Conservation (phyloP, 2,797 vertebrate genomes). For the Micromesistius poutassou region DNA sequence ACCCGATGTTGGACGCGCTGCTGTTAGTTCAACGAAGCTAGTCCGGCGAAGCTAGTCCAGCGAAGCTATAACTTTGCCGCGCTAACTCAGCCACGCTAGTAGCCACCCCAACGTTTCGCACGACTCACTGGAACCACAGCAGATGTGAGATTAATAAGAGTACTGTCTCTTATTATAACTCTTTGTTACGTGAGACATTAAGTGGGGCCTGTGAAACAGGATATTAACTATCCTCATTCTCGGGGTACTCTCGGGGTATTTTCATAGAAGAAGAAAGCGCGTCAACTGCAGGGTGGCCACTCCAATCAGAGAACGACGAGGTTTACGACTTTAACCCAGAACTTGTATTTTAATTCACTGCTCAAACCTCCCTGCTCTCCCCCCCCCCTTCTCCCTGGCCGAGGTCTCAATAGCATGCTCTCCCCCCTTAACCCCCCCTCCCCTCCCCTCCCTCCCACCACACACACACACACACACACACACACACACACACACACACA, state of each 20-base stretch:
- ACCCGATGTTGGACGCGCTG: too few relatives aligned
- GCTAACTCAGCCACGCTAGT: too few relatives aligned
- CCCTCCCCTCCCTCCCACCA: conserved; percentile 32
- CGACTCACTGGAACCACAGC: neutral
- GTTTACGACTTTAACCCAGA: conserved; percentile 75
- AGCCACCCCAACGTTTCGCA: too few relatives aligned
- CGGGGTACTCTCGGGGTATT: conserved; percentile 30
- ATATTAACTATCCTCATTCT: conserved; percentile 60
- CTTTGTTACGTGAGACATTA: conserved; percentile 36
- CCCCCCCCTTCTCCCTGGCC: conserved; percentile 58
- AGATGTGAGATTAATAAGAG: too few relatives aligned
- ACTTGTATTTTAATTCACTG: conserved; percentile 61
- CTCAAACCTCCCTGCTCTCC: conserved; percentile 50
- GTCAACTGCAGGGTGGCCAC: conserved; percentile 63
- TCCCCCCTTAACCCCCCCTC: conserved; percentile 42
- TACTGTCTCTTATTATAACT: conserved; percentile 20
- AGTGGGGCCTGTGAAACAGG: conserved; percentile 55
- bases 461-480: conserved; percentile 1
- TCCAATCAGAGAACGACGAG: conserved; percentile 68
- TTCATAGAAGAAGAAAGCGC: conserved; percentile 41
- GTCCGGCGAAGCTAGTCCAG: too few relatives aligned
- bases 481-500: conserved; percentile 10
- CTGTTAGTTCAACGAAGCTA: too few relatives aligned
- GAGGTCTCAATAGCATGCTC: conserved; percentile 15
- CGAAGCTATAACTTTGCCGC: too few relatives aligned